Conservation (phyloP, 1,140 invertebrate species). For the Archivesica marissinica region DNA sequence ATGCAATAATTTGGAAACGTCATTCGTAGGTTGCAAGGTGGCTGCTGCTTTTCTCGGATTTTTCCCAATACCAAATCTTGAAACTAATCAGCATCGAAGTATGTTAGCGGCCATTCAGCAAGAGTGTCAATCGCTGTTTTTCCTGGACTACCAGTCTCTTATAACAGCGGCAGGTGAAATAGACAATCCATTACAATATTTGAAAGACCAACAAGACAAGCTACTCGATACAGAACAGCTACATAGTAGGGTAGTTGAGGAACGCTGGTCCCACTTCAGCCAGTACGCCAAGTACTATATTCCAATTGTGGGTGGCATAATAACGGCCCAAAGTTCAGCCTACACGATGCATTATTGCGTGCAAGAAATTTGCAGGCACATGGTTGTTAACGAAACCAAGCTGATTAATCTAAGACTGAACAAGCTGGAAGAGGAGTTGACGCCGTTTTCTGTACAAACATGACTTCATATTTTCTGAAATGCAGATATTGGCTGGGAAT, state of each 20-base stretch:
- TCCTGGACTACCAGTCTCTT: neutral
- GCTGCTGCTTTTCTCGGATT: neutral
- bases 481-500: too few relatives aligned
- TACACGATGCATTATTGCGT: neutral
- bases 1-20: neutral
- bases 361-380: neutral
- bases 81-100: neutral
- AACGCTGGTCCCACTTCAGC: too few relatives aligned
- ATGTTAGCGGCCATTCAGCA: neutral
- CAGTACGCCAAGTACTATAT: too few relatives aligned
- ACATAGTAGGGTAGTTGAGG: neutral
- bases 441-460: too few relatives aligned
- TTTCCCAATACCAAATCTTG: constrained; percentile 1
- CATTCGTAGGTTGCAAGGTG: neutral
- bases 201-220: neutral
- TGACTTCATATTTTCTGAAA: too few relatives aligned
- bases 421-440: neutral
- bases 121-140: neutral
- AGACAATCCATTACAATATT: neutral
- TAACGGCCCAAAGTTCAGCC: neutral
- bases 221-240: constrained; percentile 6
- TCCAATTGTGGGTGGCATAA: neutral
- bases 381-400: neutral
- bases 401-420: neutral
- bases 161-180: neutral